Conservation (phyloP, 1,140 invertebrate species). For the Drosophila oshimai region DNA sequence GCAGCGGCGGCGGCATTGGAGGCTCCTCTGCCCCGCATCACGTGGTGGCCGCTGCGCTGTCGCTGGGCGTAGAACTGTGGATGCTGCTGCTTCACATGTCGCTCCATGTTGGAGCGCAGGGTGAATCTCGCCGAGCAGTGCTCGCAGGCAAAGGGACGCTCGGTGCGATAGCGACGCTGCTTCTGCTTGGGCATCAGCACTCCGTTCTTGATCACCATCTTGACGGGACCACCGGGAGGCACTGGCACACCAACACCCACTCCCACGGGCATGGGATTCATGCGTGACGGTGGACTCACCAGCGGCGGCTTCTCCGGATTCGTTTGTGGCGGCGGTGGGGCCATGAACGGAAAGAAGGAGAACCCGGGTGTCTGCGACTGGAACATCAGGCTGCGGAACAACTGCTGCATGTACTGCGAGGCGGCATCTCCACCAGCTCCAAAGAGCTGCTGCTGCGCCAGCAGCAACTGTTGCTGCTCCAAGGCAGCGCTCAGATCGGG, state of each 20-base stretch:
- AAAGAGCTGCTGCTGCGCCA: slow-evolving; percentile 55
- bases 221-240: slow-evolving; percentile 86
- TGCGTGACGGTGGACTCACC: background rate
- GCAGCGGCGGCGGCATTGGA: slow-evolving; percentile 43
- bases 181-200: slow-evolving; percentile 95
- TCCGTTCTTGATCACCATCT: slow-evolving; percentile 95
- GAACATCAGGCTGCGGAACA: slow-evolving; percentile 85
- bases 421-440: slow-evolving; percentile 84
- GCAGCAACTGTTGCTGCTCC: slow-evolving; percentile 83
- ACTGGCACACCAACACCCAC: slow-evolving; percentile 27
- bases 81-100: slow-evolving; percentile 96
- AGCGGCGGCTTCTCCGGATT: slow-evolving; percentile 82
- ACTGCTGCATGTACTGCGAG: slow-evolving; percentile 84
- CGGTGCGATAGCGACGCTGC: slow-evolving; percentile 94
- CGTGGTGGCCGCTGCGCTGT: slow-evolving; percentile 83
- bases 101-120: slow-evolving; percentile 95
- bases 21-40: slow-evolving; percentile 82
- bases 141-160: slow-evolving; percentile 94
- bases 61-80: slow-evolving; percentile 93
- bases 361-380: slow-evolving; percentile 83
- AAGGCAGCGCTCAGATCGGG: slow-evolving; percentile 33
- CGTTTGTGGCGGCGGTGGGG: slow-evolving; percentile 85
- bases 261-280: background rate
- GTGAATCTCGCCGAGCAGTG: slow-evolving; percentile 95
- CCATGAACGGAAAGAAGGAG: slow-evolving; percentile 82